These are phyloP conservation scores for Chromis chromis DNA, from an alignment of 2,797 vertebrate genomes.

Conservation along the genomic window DNA sequence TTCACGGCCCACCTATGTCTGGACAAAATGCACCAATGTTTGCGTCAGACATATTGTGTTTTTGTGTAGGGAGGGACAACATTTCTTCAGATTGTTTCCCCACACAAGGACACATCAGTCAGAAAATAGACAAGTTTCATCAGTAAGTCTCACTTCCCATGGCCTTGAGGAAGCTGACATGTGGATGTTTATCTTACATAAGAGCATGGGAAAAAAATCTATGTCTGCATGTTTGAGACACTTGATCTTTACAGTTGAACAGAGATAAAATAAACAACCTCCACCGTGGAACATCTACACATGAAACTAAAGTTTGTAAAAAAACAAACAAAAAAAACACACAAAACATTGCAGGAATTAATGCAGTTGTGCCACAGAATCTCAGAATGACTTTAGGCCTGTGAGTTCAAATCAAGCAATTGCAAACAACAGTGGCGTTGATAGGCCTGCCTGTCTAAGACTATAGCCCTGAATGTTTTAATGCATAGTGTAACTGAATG, in stretches of 20 bases:
- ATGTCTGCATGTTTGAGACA: slow-evolving; percentile 15
- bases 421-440: too few relatives aligned
- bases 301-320: not conserved
- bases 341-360: not conserved
- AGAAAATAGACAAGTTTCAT: slow-evolving; percentile 40
- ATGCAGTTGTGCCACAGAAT: not conserved
- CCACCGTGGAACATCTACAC: not conserved
- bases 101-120: slow-evolving; percentile 6
- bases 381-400: not conserved
- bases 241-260: not conserved
- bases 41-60: not conserved
- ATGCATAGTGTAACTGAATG: too few relatives aligned
- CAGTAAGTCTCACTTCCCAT: slow-evolving; percentile 59
- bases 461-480: too few relatives aligned
- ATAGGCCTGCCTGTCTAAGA: too few relatives aligned
- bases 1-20: not conserved
- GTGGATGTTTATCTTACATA: slow-evolving; percentile 53
- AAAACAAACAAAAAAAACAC: too few relatives aligned
- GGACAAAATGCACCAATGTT: slow-evolving; percentile 6
- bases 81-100: slow-evolving; percentile 21
- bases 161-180: slow-evolving; percentile 57
- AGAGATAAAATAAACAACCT: slow-evolving; percentile 8
- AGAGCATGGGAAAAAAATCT: slow-evolving; percentile 15
- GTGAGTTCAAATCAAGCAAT: not conserved
- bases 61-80: slow-evolving; percentile 5